A percentile compares a stretch with the other conserved stretches of the same genome.
These are phyloP conservation scores for Xenopus borealis DNA, from an alignment of 2,113 vertebrate species.

Conservation along the genomic window DNA sequence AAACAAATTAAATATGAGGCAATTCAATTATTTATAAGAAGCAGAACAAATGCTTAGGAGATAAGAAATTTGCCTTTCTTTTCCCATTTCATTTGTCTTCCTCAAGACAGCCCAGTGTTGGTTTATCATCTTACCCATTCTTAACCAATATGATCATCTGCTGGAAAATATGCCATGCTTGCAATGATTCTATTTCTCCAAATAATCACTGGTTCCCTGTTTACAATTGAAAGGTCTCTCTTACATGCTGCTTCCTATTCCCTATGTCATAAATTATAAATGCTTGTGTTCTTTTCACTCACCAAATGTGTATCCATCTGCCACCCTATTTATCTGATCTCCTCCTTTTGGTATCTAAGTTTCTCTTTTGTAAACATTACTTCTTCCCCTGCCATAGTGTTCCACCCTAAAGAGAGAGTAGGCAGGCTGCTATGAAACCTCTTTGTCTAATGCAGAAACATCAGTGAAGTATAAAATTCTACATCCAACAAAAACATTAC, in stretches of 20 bases:
- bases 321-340: slow-evolving; percentile 38
- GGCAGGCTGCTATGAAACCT: slow-evolving; percentile 11
- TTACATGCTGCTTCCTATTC: slow-evolving; percentile 18
- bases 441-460: neutral
- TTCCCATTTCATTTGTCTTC: neutral
- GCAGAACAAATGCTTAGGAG: neutral
- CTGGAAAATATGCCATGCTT: neutral
- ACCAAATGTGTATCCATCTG: slow-evolving; percentile 46
- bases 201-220: slow-evolving; percentile 23
- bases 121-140: slow-evolving; percentile 8
- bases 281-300: slow-evolving; percentile 43
- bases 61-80: neutral
- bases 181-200: slow-evolving; percentile 13
- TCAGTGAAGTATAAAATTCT: too few relatives aligned
- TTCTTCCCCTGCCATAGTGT: slow-evolving; percentile 27
- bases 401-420: slow-evolving; percentile 30
- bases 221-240: slow-evolving; percentile 37
- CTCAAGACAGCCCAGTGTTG: slow-evolving; percentile 5
- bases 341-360: slow-evolving; percentile 24
- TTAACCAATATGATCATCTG: slow-evolving; percentile 1
- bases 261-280: slow-evolving; percentile 44
- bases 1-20: slow-evolving; percentile 24
- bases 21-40: slow-evolving; percentile 15
- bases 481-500: too few relatives aligned
- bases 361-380: slow-evolving; percentile 28